Base-by-base conservation (phyloP, 2,888 invertebrate species). In the Tetanocera ferruginea region DNA sequence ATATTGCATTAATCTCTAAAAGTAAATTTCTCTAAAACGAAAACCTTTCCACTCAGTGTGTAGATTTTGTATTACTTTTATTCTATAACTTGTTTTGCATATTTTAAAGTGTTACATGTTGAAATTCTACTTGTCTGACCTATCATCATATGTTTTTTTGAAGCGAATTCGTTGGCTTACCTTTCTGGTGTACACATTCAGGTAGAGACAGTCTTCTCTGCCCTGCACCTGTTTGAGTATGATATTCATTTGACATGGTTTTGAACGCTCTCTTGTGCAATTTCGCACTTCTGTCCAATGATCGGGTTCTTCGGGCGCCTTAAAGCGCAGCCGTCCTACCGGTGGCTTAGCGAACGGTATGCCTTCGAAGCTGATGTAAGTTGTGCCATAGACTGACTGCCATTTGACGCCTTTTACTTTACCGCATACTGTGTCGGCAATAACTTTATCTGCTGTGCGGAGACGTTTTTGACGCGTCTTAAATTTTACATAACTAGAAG, bases 171-270 rank as follows among this genome's bases (percentile, higher is more conserved):
- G 19, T 28, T 14, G 5, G 80, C 85, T 84, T 77, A 90, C 90
- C 80, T 85, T 84, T 80, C 86, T 87, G 0, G 89, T 88, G 66
- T 87, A 89, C 5, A 92, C 90, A 84, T 92, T 92, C 17, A 92
- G 85, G 82, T 91, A 91, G 9, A 92, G 83, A 80, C 92, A 92
- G 82, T 92, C 91, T 85, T 92, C 92, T 71, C 87, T 86, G 37
- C 92, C 92, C 79, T 91, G 87, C 57, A 89, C 84, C 81, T 88
- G 87, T 51, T 89, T 86, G 70, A 87, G 76, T 14, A 90, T 85
- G 6, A 88, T 83, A 81, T 90, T 88, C 74, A 86, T 85, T 80
- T 91, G 90, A 60, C 88, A 86, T 64, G 89, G 89, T 69, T 87
- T 84, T 5, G 87, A 80, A 1, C 87, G 87, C 66, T 88, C 86